phyloP scores from a whole-genome alignment of 2,888 invertebrate genomes.

The Tyria jacobaeae region DNA sequence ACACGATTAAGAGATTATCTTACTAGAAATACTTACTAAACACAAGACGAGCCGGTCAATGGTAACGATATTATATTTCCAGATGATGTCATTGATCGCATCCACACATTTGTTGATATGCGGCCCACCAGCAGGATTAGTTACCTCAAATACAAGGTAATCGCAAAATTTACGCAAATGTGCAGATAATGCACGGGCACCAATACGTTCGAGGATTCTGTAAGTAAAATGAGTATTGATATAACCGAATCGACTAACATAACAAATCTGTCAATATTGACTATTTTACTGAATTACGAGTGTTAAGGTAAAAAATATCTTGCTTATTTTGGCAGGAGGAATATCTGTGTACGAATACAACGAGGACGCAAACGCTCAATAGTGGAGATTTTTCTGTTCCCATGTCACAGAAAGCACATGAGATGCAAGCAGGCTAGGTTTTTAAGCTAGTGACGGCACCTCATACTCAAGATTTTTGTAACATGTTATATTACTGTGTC shows the following conservation, averaged over 20 bases:
- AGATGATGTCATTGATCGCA: slow-evolving; percentile 98
- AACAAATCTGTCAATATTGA: too few species aligned
- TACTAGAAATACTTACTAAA: slow-evolving; percentile 85
- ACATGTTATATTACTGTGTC: too few species aligned
- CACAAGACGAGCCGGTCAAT: slow-evolving; percentile 97
- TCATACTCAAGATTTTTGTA: too few species aligned
- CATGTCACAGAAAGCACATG: too few species aligned
- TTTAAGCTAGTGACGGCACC: too few species aligned
- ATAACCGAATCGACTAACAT: too few species aligned
- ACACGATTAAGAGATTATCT: background rate
- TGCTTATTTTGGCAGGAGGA: too few species aligned
- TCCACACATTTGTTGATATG: slow-evolving; percentile 98
- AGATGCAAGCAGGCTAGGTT: too few species aligned
- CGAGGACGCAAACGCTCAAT: too few species aligned
- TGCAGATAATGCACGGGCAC: slow-evolving; percentile 95
- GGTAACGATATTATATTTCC: slow-evolving; percentile 98
- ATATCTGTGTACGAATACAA: too few species aligned
- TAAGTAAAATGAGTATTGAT: background rate
- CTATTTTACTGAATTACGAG: too few species aligned
- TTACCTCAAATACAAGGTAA: slow-evolving; percentile 97
- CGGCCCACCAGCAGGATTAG: slow-evolving; percentile 94
- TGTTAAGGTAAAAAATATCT: too few species aligned
- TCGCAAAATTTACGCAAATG: slow-evolving; percentile 98
- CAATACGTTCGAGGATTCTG: slow-evolving; percentile 97
- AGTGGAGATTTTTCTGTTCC: background rate